These are phyloP conservation scores for Ciona savignyi DNA, from an alignment of 23 tunicate species.

Conservation along the genomic window DNA sequence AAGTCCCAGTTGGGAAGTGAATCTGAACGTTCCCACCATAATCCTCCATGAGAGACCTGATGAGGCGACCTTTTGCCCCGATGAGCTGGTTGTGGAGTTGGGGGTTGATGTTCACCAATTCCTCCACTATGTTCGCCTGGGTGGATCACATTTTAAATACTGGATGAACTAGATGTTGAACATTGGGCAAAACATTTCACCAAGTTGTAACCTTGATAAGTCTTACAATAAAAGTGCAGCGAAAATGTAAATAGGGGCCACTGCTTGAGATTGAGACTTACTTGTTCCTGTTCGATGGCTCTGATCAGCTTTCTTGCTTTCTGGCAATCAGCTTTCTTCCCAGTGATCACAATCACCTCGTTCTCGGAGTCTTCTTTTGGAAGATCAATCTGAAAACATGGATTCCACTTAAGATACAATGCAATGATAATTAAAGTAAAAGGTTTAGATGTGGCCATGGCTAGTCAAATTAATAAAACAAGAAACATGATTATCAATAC, in stretches of 20 bases:
- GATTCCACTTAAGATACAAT: no score
- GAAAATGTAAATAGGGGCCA: no score
- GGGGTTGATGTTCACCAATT: conserved; percentile 50
- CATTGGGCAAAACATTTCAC: neutral
- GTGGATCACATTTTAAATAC: neutral
- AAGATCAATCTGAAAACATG: conserved; percentile 65
- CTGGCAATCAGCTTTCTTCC: conserved; percentile 86
- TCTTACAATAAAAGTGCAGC: no score
- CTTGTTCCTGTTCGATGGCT: conserved; percentile 86
- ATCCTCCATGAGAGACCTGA: conserved; percentile 79
- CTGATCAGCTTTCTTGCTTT: conserved; percentile 81
- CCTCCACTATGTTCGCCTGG: conserved; percentile 82
- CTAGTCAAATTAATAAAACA: no score
- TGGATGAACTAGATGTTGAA: neutral
- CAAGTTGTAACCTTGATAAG: no score
- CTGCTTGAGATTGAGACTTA: no score
- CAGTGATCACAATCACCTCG: conserved; percentile 89
- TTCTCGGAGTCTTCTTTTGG: conserved; percentile 92
- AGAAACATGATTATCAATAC: no score
- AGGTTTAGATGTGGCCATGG: no score
- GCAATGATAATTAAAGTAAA: no score
- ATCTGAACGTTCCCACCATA: conserved; percentile 89
- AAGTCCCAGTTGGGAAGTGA: conserved; percentile 88
- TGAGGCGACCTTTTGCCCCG: conserved; percentile 80
- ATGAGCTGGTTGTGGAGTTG: conserved; percentile 94